Conservation (phyloP, 1,140 invertebrate species). For the Trachymyrmex septentrionalis region DNA sequence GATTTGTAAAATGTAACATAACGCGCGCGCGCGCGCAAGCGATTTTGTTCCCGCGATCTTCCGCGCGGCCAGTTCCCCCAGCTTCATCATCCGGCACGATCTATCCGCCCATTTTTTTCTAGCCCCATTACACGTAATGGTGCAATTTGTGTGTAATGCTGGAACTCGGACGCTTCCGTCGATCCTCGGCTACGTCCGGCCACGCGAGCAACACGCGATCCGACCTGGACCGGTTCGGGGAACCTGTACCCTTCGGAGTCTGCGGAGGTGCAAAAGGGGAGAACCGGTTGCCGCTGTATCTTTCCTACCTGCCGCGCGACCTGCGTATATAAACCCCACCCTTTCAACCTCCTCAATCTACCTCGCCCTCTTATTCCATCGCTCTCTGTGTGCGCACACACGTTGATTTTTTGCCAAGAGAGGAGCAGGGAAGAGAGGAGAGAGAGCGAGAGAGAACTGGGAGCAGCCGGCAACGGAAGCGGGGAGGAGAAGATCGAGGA, state of each 20-base stretch:
- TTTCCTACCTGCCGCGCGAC: conserved; percentile 52
- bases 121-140: conserved; percentile 81
- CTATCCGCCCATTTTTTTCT: conserved; percentile 72
- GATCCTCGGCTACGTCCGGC: conserved; percentile 78
- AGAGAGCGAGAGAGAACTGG: conserved; percentile 40
- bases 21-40: too few species aligned
- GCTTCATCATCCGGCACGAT: conserved; percentile 57
- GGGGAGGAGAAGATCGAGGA: conserved; percentile 33
- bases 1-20: background rate
- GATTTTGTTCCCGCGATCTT: background rate
- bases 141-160: conserved; percentile 83
- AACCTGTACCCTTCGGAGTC: conserved; percentile 61
- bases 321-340: conserved; percentile 45
- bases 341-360: conserved; percentile 35
- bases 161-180: conserved; percentile 77
- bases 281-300: conserved; percentile 63
- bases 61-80: conserved; percentile 14
- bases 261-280: conserved; percentile 61
- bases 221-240: conserved; percentile 72
- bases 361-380: conserved; percentile 48
- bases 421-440: background rate
- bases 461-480: conserved; percentile 59
- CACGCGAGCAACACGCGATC: conserved; percentile 85
- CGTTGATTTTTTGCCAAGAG: conserved; percentile 69
- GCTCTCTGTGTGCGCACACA: conserved; percentile 55